These are phyloP conservation scores for Diarsia brunnea DNA, from an alignment of 2,888 invertebrate species.

Conservation along the genomic window DNA sequence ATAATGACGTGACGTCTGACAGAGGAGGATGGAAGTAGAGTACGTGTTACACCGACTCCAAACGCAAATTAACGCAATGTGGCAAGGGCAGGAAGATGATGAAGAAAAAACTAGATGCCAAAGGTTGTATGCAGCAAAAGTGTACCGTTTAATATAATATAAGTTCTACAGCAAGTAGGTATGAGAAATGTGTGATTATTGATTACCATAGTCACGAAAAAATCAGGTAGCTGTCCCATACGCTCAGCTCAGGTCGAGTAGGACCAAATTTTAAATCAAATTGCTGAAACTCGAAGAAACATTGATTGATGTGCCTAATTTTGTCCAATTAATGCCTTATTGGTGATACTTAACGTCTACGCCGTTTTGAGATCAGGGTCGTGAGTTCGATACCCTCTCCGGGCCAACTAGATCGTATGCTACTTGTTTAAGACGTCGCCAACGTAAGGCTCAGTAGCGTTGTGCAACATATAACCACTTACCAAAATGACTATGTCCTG, in stretches of 20 bases:
- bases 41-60: no score
- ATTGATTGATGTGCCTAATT: not conserved
- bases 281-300: not conserved
- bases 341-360: slow-evolving; percentile 8
- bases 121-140: not conserved
- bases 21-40: no score
- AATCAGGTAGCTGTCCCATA: not conserved
- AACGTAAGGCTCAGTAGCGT: not conserved
- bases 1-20: no score
- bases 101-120: not conserved
- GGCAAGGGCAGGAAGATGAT: no score
- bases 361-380: slow-evolving; percentile 47
- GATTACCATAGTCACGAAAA: not conserved
- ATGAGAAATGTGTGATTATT: not conserved
- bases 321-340: slow-evolving; percentile 17
- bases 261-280: not conserved
- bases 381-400: slow-evolving; percentile 37
- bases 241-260: not conserved
- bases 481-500: not conserved
- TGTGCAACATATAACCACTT: not conserved
- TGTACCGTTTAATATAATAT: not conserved
- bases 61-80: no score
- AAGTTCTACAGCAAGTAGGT: not conserved
- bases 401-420: slow-evolving; percentile 2
- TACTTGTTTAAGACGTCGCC: not conserved